phyloP scores from a whole-genome alignment of 1,140 invertebrate genomes.

The Cyclina sinensis region DNA sequence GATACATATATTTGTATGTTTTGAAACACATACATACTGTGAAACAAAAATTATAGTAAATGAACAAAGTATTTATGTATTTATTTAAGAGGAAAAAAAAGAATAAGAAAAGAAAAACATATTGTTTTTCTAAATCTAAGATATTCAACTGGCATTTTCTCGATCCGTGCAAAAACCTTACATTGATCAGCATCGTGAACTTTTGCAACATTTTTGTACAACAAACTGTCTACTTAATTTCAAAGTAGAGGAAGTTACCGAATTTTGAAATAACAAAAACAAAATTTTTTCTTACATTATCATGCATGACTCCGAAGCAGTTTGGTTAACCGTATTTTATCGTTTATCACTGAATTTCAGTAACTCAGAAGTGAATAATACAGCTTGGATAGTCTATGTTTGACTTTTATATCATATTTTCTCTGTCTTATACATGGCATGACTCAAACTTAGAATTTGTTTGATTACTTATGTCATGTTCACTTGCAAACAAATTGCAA shows the following conservation, averaged over 20 bases:
- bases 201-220: background rate
- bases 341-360: background rate
- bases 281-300: constrained; percentile 52
- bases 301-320: background rate
- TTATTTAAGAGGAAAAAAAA: too few relatives aligned
- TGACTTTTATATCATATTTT: background rate
- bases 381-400: constrained; percentile 11
- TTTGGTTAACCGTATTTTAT: background rate
- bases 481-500: background rate
- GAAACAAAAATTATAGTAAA: too few relatives aligned
- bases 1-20: too few relatives aligned
- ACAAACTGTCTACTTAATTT: background rate
- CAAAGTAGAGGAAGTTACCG: background rate
- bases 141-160: background rate
- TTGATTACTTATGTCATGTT: background rate
- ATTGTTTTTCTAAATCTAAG: too few relatives aligned
- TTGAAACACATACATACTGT: too few relatives aligned
- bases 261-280: background rate
- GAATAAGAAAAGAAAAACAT: too few relatives aligned
- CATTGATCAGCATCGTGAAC: too few relatives aligned
- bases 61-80: too few relatives aligned
- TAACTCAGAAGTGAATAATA: background rate
- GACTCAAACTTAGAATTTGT: background rate
- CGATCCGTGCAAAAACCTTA: too few relatives aligned
- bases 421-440: background rate